Base-by-base conservation (phyloP, 2,797 vertebrate genomes). In the Propithecus perrieri region DNA sequence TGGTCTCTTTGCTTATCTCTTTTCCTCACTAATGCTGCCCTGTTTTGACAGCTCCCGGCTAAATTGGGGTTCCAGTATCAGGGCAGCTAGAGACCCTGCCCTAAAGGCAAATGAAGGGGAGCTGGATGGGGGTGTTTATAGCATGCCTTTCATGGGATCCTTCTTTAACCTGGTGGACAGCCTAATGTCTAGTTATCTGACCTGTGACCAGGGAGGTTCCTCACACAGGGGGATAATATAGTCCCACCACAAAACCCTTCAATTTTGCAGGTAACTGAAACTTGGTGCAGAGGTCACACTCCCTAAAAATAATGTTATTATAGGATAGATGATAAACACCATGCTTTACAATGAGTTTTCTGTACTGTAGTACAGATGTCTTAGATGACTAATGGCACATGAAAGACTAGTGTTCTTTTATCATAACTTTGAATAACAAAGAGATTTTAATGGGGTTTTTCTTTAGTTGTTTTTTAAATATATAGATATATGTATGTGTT, bases 341-440 rank as follows among this genome's bases (percentile, higher is more conserved):
- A 81, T 17, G 13, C 3, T 78, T 46, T 91, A 59, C 9, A 50
- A 9, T 93, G 65, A 41, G 48, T 22, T 79, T 83, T 85, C 61
- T 86, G 38, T 48, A 30, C 50, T 79, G 15, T 55, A 43, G 41
- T 83, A 17, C 20, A 69, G 14, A 33, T 55, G 8, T n/a, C 24
- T 65, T 85, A 71, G 61, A 30, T 84, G 35, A 89, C 24, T 38
- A 75, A 84, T 78, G 71, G 18, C 11, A 63, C 59, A 35, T 75
- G 55, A 57, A 57, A 57, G 55, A 57, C 55, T 43, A 93, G 86
- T 94, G 46, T 6, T 94, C 33, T 86, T 89, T 83, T 79, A 72
- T 2, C 84, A 12, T 79, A 79, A 90, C 69, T 72, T 89, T 79
- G 63, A 95, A 93, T 76, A 84, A 81, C 17, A 91, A 86, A 20